A percentile compares a stretch with the other conserved stretches of the same genome.
Evolutionary conservation across 2,888 invertebrate genomes (phyloP).

Genomic region (Drosophila mulleri): DNA sequence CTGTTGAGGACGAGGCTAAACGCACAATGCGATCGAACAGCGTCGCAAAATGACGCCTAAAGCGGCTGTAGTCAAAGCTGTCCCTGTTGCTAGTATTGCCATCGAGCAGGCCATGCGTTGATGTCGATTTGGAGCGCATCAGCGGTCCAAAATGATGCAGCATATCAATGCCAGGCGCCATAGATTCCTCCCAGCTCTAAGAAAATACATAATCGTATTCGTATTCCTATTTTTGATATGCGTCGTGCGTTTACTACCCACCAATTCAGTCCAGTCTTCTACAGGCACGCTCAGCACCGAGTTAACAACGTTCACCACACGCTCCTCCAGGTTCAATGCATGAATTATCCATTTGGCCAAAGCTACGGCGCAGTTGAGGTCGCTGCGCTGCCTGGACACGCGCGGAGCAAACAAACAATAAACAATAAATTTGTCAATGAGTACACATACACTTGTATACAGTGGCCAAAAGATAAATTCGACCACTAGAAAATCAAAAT

Average conservation of each 20-base stretch:
- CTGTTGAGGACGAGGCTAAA: constrained; percentile 62
- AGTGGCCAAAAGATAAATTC: constrained; percentile 17
- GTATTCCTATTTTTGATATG: background rate
- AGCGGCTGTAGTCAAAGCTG: constrained; percentile 82
- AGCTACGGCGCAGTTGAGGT: constrained; percentile 82
- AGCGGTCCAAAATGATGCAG: constrained; percentile 84
- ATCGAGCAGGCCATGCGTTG: constrained; percentile 62
- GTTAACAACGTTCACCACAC: constrained; percentile 76
- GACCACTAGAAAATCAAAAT: background rate
- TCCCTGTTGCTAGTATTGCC: constrained; percentile 61
- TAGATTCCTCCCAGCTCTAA: constrained; percentile 85
- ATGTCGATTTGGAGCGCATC: constrained; percentile 75
- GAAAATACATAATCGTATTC: background rate
- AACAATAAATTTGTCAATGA: constrained; percentile 32
- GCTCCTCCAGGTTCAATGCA: constrained; percentile 81
- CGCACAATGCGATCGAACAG: constrained; percentile 83
- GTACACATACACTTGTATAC: constrained; percentile 15
- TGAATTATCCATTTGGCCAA: constrained; percentile 81
- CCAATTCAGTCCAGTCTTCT: constrained; percentile 84
- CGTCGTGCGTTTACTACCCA: constrained; percentile 44
- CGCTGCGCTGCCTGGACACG: constrained; percentile 74
- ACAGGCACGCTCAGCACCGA: constrained; percentile 81
- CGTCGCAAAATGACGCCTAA: constrained; percentile 81
- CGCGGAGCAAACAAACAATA: constrained; percentile 14
- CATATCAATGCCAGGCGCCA: constrained; percentile 84